Evolutionary conservation across 2,113 vertebrate species (phyloP).

Genomic region (Furnarius figulus): DNA sequence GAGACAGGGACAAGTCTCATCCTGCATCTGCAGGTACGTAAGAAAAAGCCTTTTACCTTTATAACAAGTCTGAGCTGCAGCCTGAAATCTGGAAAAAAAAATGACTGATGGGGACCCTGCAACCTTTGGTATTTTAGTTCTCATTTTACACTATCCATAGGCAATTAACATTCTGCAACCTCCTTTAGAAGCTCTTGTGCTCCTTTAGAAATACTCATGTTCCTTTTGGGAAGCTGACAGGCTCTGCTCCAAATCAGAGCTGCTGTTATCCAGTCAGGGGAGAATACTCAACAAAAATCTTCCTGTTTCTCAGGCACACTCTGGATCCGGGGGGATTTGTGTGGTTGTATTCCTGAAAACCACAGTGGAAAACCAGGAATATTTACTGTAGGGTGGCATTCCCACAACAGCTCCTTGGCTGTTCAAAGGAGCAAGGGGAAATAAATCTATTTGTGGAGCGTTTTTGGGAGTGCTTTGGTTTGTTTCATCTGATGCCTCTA

Average conservation of each 20-base stretch:
- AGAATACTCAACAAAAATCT: not conserved
- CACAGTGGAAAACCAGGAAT: not conserved
- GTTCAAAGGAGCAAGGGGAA: not conserved
- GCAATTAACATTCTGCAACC: slow-evolving; percentile 67
- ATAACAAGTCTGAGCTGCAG: slow-evolving; percentile 41
- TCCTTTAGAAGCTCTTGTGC: slow-evolving; percentile 42
- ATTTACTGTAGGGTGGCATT: not conserved
- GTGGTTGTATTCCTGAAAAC: not conserved
- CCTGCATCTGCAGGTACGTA: not conserved
- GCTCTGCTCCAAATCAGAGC: slow-evolving; percentile 11
- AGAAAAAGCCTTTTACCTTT: slow-evolving; percentile 43
- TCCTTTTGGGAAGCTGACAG: slow-evolving; percentile 34
- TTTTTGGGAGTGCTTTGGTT: not conserved
- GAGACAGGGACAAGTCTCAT: slow-evolving; percentile 36
- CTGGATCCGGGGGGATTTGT: not conserved
- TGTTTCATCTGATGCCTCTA: not conserved
- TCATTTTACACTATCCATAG: slow-evolving; percentile 63
- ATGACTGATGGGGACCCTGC: slow-evolving; percentile 52
- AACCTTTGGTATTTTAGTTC: slow-evolving; percentile 69
- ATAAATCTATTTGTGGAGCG: not conserved
- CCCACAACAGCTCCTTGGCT: not conserved
- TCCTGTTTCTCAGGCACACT: not conserved
- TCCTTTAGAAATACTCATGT: slow-evolving; percentile 27
- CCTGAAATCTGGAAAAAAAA: slow-evolving; percentile 5
- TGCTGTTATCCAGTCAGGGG: not conserved